Conservation (phyloP, 2,113 vertebrate species). For the Mohoua ochrocephala region DNA sequence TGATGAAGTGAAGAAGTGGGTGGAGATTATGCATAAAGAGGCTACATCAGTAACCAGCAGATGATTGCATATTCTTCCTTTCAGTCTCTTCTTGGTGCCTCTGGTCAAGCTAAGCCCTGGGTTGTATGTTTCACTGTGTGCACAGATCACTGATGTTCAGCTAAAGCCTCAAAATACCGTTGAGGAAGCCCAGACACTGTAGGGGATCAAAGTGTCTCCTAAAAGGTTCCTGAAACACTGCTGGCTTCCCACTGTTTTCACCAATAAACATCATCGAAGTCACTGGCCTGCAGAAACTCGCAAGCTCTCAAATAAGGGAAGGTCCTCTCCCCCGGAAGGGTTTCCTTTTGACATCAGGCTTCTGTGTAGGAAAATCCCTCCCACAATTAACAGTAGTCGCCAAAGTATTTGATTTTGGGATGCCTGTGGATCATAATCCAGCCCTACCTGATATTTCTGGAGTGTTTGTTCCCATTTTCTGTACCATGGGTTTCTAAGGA, state of each 20-base stretch:
- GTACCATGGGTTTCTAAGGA: not conserved
- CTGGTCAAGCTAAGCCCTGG: not conserved
- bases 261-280: not conserved
- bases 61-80: not conserved
- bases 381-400: not conserved
- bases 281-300: not conserved
- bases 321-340: not conserved
- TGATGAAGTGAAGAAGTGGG: not conserved
- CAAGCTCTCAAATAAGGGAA: conserved; percentile 11
- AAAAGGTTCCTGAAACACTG: not conserved
- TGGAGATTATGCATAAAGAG: not conserved
- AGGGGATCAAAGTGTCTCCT: not conserved
- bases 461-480: not conserved
- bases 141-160: not conserved
- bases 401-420: not conserved
- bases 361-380: not conserved
- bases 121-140: not conserved
- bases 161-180: not conserved
- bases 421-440: not conserved
- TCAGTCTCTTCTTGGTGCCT: not conserved
- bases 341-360: conserved; percentile 34
- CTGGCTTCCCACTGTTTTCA: not conserved
- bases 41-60: not conserved
- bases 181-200: not conserved
- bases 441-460: not conserved